Base-by-base conservation (phyloP, 1,140 invertebrate genomes). In the Tetramorium simillimum region DNA sequence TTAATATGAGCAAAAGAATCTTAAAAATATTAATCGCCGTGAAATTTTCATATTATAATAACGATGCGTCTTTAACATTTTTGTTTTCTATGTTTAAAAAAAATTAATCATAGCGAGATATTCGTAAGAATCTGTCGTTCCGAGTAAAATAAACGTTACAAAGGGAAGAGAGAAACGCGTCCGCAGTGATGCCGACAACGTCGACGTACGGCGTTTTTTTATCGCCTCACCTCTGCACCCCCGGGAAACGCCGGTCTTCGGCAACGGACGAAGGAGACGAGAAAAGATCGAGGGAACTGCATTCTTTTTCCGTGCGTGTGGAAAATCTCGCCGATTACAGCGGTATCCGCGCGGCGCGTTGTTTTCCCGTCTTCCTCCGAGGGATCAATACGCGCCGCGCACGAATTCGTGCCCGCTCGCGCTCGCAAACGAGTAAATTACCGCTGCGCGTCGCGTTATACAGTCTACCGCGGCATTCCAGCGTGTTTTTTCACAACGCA, bases 361-460 rank as follows among this genome's bases (percentile, higher is more conserved):
- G 18, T 69, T 21, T 33, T 3, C 21, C 37, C 12, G 0, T 58
- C 24, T 60, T 76, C 33, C 46, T 18, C 12, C 4, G 49, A 37
- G 49, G 76, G 40, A 40, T 88, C 70, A n/a, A 70, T 72, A 56
- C 51, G 21, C 33, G 43, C 21, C 78, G 51, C 86, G 49, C 51
- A 56, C 76, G 65, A 89, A 87, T 89, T 76, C 24, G 43, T 56
- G 40, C 10, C n/a, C 14, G n/a, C 14, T 86, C 56, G 76, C 56
- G 60, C 43, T 24, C 49, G 21, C 49, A 76, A 89, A 89, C 85
- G 85, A 86, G 85, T 84, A 87, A 90, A 90, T 90, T 90, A 90
- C 21, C 85, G 69, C 89, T 72, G 77, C 88, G 70, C 75, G 69
- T 77, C 72, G 65, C 85, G 85, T 76, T 89, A 89, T 77, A 84